Conservation (phyloP, 1,140 invertebrate species). For the Scaptomyza graminum region DNA sequence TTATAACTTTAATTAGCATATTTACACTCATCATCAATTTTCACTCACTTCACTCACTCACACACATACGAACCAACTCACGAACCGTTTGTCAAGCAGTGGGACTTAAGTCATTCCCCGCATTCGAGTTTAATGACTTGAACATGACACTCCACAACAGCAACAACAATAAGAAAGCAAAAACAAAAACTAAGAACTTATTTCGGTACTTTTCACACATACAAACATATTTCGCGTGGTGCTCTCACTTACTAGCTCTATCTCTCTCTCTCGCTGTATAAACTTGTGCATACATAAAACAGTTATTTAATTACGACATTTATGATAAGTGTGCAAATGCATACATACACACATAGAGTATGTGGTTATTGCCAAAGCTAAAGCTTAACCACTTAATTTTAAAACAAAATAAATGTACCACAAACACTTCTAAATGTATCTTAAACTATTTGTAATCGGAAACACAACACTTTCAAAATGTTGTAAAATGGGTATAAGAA, state of each 20-base stretch:
- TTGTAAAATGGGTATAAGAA: constrained; percentile 10
- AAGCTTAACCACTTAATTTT: constrained; percentile 2
- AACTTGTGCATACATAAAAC: constrained; percentile 16
- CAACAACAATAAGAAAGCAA: constrained; percentile 1
- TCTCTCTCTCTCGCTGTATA: neutral
- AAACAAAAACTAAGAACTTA: constrained; percentile 8
- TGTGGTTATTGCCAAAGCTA: neutral
- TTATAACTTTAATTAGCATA: constrained; percentile 82
- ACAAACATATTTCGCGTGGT: constrained; percentile 5
- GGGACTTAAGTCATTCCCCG: constrained; percentile 57
- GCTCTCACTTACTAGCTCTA: neutral
- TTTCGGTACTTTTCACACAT: constrained; percentile 9
- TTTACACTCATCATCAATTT: constrained; percentile 60
- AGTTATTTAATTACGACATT: constrained; percentile 27
- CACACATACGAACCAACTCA: constrained; percentile 1
- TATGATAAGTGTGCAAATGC: constrained; percentile 11
- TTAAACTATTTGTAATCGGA: constrained; percentile 3
- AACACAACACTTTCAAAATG: constrained; percentile 16
- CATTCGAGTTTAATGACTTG: constrained; percentile 66
- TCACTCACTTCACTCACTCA: constrained; percentile 22
- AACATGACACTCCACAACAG: constrained; percentile 37
- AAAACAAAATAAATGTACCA: neutral
- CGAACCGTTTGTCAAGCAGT: constrained; percentile 46
- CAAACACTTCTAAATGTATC: neutral
- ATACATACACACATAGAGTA: neutral